These are phyloP conservation scores for Homarus gammarus DNA, from an alignment of 2,888 invertebrate genomes.

Conservation along the genomic window DNA sequence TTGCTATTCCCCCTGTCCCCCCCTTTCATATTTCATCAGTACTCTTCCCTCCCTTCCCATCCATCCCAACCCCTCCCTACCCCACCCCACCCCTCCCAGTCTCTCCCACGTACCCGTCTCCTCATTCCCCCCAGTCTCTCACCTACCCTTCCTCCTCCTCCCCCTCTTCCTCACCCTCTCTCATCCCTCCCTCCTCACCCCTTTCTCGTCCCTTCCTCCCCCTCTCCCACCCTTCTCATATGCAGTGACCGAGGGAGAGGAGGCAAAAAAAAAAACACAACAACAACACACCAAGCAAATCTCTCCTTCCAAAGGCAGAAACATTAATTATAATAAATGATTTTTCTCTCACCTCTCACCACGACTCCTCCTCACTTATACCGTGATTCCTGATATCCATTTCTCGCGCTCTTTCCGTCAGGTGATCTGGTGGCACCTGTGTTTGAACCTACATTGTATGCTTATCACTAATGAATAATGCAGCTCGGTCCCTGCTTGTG, in stretches of 20 bases:
- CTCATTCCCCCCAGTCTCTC: no score
- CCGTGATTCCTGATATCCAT: no score
- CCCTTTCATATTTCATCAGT: no score
- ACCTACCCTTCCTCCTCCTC: not conserved
- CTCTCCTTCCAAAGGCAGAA: not conserved
- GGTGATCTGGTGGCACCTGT: no score
- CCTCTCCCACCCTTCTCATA: conserved; percentile 20
- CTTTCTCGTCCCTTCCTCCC: not conserved
- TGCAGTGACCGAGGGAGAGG: not conserved
- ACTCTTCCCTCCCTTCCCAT: no score
- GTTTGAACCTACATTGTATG: conserved; percentile 33
- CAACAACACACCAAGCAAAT: conserved; percentile 16
- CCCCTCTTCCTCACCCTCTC: not conserved
- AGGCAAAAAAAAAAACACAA: conserved; percentile 28
- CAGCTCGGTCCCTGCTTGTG: conserved; percentile 37
- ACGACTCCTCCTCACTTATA: not conserved
- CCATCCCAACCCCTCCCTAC: no score
- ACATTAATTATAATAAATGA: not conserved
- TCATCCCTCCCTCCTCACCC: not conserved
- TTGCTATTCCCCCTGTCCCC: no score
- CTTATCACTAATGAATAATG: conserved; percentile 50
- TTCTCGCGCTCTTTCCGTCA: no score
- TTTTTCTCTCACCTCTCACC: not conserved
- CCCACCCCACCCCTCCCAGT: no score
- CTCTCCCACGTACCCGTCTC: no score